Evolutionary conservation across 2,888 invertebrate species (phyloP), one percentile per base, ranked within the genome.

Genomic region (Lasioglossum pauxillum): DNA sequence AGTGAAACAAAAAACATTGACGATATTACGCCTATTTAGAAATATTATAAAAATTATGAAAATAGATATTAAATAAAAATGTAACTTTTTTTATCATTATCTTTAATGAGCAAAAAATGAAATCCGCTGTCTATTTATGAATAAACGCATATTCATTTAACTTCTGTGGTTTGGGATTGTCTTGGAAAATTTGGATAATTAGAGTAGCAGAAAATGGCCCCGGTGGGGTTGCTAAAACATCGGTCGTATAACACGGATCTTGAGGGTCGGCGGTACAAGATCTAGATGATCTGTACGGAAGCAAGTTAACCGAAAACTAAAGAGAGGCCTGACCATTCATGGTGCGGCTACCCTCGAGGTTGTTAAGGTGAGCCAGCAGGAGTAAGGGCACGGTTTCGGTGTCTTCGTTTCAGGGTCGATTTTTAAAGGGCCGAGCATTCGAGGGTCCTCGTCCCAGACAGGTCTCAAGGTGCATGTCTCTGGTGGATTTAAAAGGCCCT

Each of bases 401-500:
- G 91, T 91, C 90, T 90, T 91, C 84, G 90, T 84, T 83, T 83
- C 87, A 80, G 90, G 89, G 89, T 90, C 90, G 92, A 91, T 89
- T 82, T 93, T 93, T 93, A 93, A 93, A 93, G 92, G 91, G 90
- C 91, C 90, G 77, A 71, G 80, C 80, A 88, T 89, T 92, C 85
- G 88, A 93, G 94, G 93, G 93, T 93, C 92, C 93, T 93, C 92
- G 93, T 92, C 87, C 89, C 84, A 89, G 92, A 93, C 94, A 94
- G 94, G 94, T 94, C 94, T 94, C 93, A 94, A 94, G 94, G 94
- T 94, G 94, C 93, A 91, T 90, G 90, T 92, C 93, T 92, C 88
- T 83, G 90, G 92, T 90, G 89, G 89, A 92, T 92, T 94, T 94
- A 94, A 94, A 94, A 93, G 92, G 89, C 92, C 91, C 87, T 85